A percentile compares a stretch with the other conserved stretches of the same genome.
phyloP scores from a whole-genome alignment of 2,888 invertebrate species.

The Ornithoptera alexandrae region DNA sequence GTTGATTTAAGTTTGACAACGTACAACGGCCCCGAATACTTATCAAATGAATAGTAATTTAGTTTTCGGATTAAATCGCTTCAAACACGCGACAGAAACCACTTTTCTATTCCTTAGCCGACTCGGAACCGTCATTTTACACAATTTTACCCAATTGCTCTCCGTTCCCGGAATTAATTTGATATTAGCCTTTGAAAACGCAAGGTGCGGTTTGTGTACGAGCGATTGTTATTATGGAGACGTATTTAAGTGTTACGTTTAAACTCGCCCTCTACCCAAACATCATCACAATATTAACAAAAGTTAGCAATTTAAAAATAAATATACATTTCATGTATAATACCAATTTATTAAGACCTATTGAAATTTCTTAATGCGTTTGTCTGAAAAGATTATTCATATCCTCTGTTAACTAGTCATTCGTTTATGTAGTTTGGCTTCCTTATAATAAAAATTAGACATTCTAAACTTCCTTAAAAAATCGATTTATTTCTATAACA shows the following conservation, averaged over 20 bases:
- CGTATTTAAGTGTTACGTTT: slow-evolving; percentile 52
- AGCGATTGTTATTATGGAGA: slow-evolving; percentile 72
- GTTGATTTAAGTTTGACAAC: slow-evolving; percentile 70
- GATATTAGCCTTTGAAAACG: slow-evolving; percentile 79
- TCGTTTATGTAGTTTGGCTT: no score
- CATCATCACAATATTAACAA: slow-evolving; percentile 60
- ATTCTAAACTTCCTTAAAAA: not conserved
- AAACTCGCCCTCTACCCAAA: slow-evolving; percentile 59
- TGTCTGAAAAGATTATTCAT: not conserved
- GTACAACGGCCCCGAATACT: slow-evolving; percentile 66
- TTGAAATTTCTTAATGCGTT: not conserved
- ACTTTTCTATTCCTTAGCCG: slow-evolving; percentile 77
- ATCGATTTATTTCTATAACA: not conserved
- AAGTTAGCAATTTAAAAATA: slow-evolving; percentile 44
- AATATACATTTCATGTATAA: not conserved
- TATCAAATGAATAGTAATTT: slow-evolving; percentile 79
- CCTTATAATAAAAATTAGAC: no score
- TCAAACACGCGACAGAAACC: slow-evolving; percentile 77
- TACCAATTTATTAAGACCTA: not conserved
- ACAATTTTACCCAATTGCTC: slow-evolving; percentile 79
- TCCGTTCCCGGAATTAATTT: slow-evolving; percentile 78
- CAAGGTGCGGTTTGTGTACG: slow-evolving; percentile 75
- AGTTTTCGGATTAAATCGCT: slow-evolving; percentile 78
- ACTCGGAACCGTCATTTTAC: slow-evolving; percentile 77
- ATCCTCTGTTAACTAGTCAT: not conserved